Base-by-base conservation (phyloP, 2,113 vertebrate genomes). In the Nycticebus coucang region DNA sequence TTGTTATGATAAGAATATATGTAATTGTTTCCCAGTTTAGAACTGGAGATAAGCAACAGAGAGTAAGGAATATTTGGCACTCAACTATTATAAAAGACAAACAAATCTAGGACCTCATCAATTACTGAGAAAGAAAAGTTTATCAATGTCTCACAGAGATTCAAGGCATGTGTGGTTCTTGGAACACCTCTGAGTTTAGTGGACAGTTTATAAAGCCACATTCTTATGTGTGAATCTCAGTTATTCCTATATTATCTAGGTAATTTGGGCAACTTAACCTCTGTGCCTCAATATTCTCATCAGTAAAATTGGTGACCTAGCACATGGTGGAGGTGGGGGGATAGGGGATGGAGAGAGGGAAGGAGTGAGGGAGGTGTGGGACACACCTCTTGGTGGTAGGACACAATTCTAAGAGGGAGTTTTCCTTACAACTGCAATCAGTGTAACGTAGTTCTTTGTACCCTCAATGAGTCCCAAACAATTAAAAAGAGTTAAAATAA, bases 121-220 rank as follows among this genome's bases (percentile, higher is more conserved):
- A 11, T 88, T 45, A 41, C 7, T 71, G 19, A 81, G 7, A 89
- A 86, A 53, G 41, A 86, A 21, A 4, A 81, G 4, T 68, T 53
- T 5, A 35, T 66, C 10, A 81, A 28, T 26, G 11, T 57, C 15
- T 21, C 45, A 41, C 2, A 35, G 5, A 71, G 11, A 55, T 60
- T 60, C 17, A 59, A 5, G 2, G 50, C 24, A n/a, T 45, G 4
- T 2, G 13, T 28, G 53, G 24, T 18, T 68, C 35, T 24, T 1
- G 78, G 2, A 6, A 1, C 1, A 69, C 13, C 7, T 71, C 18
- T 55, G 9, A 41, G 10, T 33, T 1, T 18, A 12, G 2, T 15
- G 18, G 13, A 59, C 88, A 69, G 6, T 37, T 35, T 11, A 33
- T 2, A 77, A 2, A 72, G 7, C 4, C 28, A 24, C 53, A 75